Evolutionary conservation across 2,888 invertebrate genomes (phyloP).

Genomic region (Rhyacophila evoluta): DNA sequence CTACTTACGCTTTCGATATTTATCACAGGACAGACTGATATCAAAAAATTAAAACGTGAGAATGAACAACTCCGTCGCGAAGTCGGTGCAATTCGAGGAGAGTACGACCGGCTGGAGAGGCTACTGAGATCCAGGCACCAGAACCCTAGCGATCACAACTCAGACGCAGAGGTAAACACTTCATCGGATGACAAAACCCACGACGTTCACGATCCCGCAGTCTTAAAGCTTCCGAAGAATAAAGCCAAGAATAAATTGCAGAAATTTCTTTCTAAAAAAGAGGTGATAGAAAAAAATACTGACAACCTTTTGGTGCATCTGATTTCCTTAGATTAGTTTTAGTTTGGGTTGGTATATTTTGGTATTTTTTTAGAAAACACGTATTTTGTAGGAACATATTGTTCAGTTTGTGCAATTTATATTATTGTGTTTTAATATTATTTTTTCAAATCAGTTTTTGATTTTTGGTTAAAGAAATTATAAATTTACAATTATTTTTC

Average conservation of each 20-base stretch:
- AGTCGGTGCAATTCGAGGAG: constrained; percentile 88
- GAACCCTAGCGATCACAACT: constrained; percentile 66
- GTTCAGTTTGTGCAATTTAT: too few species aligned
- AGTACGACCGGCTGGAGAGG: constrained; percentile 88
- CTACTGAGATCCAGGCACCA: constrained; percentile 72
- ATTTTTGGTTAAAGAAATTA: too few species aligned
- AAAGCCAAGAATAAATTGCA: neutral
- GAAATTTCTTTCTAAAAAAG: neutral
- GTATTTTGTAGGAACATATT: too few species aligned
- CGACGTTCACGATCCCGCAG: neutral
- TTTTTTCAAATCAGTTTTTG: too few species aligned
- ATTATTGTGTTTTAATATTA: too few species aligned
- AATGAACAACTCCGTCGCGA: constrained; percentile 89
- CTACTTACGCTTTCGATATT: too few species aligned
- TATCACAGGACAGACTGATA: constrained; percentile 89
- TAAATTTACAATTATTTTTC: too few species aligned
- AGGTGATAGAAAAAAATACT: neutral
- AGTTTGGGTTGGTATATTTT: too few species aligned
- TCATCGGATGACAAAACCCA: neutral
- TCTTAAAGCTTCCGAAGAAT: neutral
- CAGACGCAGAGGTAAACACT: constrained; percentile 63
- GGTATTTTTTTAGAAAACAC: too few species aligned
- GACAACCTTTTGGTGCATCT: neutral
- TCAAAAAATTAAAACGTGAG: constrained; percentile 88
- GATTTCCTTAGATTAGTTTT: neutral